A percentile compares a stretch with the other conserved stretches of the same genome.
Conservation (phyloP, 2,888 invertebrate genomes). For the Piscicola geometra region DNA sequence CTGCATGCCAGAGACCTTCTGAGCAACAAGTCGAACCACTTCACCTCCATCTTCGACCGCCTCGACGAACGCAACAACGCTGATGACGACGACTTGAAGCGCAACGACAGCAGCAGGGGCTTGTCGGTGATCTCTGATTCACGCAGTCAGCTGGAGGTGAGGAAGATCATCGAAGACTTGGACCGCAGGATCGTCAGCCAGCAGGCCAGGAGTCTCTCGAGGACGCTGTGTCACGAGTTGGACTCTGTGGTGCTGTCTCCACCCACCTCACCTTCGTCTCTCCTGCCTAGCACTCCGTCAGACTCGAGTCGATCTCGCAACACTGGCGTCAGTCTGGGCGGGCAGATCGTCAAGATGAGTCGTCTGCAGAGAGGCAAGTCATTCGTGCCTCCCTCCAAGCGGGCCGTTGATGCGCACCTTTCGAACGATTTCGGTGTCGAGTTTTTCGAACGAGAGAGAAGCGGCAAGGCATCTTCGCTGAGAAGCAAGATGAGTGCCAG, state of each 20-base stretch:
- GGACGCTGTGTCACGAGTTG: not conserved
- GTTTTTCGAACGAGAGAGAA: not conserved
- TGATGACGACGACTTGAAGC: not conserved
- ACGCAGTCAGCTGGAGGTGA: not conserved
- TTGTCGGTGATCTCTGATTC: not conserved
- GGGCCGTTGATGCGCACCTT: not conserved
- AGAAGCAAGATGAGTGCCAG: not conserved
- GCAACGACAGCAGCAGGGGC: not conserved
- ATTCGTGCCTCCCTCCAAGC: constrained; percentile 22
- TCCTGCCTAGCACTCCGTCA: not conserved
- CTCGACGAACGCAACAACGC: not conserved
- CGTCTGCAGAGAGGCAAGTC: not conserved
- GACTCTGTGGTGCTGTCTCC: not conserved
- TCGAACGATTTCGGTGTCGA: constrained; percentile 16
- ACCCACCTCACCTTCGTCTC: not conserved
- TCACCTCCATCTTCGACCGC: not conserved
- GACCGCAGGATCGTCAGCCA: not conserved
- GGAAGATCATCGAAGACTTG: not conserved
- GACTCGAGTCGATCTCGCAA: not conserved
- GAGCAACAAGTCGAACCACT: not conserved
- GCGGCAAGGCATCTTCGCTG: not conserved
- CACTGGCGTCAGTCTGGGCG: constrained; percentile 23
- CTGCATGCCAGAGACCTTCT: not conserved
- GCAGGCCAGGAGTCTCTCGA: not conserved
- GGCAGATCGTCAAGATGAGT: constrained; percentile 24